Evolutionary conservation across 2,797 vertebrate species (phyloP), one percentile per base, ranked within the genome.

Genomic region (Phoebastria nigripes): DNA sequence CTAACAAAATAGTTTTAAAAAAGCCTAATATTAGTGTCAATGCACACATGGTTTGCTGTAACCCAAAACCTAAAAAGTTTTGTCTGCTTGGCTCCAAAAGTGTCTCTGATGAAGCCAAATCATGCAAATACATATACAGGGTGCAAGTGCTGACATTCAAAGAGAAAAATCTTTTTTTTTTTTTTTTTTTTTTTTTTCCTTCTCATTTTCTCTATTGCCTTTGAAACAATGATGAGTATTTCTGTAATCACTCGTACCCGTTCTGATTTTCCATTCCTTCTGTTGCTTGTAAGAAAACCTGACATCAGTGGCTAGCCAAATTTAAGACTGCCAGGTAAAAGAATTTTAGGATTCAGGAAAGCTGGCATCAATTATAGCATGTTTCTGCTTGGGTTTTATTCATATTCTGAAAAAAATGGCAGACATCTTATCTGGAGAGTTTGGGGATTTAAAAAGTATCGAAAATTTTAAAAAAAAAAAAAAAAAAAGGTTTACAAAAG

Each of bases 131-230:
- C 25, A 20, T n/a, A 37, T 5, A 25, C 2, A 26, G 15, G 5
- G 6, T 55, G 5, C 4, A 44, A 94, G 29, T 41, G 11, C 33
- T 84, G 56, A 37, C 26, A 65, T 66, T 65, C 16, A 74, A 65
- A 44, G 17, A 37, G 2, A 5, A 51, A 71, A 52, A 42, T 12
- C 0, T 3, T 9, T 11, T 3, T 19, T 28, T 26, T n/a, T 54
- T 19, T 19, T 28, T 26, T n/a, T 54, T 19, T 35, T 35, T 35
- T 35, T 35, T 35, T 35, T 35, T 35, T 35, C 35, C 35, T 35
- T 35, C 35, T 35, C 4, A 28, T 49, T 59, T 46, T 74, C 19
- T 54, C 11, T 62, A 4, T 69, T 6, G 3, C 29, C 17, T 90
- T 42, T 74, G 47, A 9, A 73, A 52, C 6, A 29, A 0, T 69